Evolutionary conservation across 2,888 invertebrate genomes (phyloP).

Genomic region (Rambutsinella grinnellia): DNA sequence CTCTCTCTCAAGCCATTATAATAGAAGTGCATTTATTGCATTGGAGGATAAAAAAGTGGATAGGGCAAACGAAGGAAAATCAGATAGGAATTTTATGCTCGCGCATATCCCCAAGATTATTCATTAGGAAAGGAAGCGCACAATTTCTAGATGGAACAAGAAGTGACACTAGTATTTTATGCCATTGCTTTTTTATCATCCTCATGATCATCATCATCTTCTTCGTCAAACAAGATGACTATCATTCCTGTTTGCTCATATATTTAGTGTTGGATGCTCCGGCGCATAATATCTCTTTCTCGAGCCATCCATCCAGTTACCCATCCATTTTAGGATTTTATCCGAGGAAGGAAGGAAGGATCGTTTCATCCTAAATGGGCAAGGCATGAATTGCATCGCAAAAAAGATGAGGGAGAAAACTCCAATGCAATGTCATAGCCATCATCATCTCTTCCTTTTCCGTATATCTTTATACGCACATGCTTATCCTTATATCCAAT

Average conservation of each 20-base stretch:
- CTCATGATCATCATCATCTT: constrained; percentile 21
- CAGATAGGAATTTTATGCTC: constrained; percentile 35
- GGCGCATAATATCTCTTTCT: constrained; percentile 26
- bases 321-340: constrained; percentile 47
- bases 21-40: constrained; percentile 5
- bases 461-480: background rate
- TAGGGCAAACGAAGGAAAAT: constrained; percentile 1
- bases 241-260: constrained; percentile 29
- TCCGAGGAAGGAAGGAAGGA: constrained; percentile 8
- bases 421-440: constrained; percentile 40
- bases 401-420: constrained; percentile 27
- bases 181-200: background rate
- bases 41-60: constrained; percentile 6
- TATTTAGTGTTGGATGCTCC: background rate
- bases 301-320: constrained; percentile 19
- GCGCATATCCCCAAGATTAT: constrained; percentile 20
- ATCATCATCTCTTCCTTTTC: background rate
- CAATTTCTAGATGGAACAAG: constrained; percentile 9
- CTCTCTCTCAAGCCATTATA: background rate
- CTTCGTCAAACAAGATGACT: constrained; percentile 43
- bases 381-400: constrained; percentile 37
- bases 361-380: constrained; percentile 45
- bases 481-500: constrained; percentile 6
- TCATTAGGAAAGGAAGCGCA: constrained; percentile 34
- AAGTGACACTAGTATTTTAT: constrained; percentile 34